Evolutionary conservation across 2,113 vertebrate genomes (phyloP).

Genomic region (Tapirus terrestris): DNA sequence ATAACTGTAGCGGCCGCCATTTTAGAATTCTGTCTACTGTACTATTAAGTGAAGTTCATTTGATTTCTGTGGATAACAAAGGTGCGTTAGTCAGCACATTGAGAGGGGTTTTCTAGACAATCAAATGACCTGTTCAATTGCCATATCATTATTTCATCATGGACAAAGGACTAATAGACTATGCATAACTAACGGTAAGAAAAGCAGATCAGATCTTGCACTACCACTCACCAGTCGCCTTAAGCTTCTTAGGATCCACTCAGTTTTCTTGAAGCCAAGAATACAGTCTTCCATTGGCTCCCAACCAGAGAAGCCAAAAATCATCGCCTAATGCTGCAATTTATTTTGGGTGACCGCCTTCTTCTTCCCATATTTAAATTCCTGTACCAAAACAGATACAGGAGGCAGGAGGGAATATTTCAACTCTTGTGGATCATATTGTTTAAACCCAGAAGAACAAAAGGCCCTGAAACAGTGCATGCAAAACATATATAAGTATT

Average conservation of each 20-base stretch:
- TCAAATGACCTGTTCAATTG: not conserved
- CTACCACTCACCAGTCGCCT: not conserved
- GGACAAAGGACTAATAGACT: not conserved
- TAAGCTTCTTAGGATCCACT: not conserved
- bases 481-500: not conserved
- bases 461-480: not conserved
- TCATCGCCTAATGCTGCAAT: not conserved
- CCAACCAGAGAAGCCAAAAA: not conserved
- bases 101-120: not conserved
- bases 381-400: not conserved
- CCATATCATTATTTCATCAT: not conserved
- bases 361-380: not conserved
- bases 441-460: slow-evolving; percentile 26
- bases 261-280: not conserved
- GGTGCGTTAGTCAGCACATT: not conserved
- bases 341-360: not conserved
- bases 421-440: not conserved
- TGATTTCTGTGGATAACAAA: not conserved
- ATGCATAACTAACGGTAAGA: not conserved
- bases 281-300: not conserved
- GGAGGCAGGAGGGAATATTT: not conserved
- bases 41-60: not conserved
- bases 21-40: not conserved
- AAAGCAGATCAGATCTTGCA: not conserved
- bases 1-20: too few relatives aligned